A percentile compares a stretch with the other conserved stretches of the same genome.
Conservation (phyloP, 2,797 vertebrate species). For the Danio kyathit region DNA sequence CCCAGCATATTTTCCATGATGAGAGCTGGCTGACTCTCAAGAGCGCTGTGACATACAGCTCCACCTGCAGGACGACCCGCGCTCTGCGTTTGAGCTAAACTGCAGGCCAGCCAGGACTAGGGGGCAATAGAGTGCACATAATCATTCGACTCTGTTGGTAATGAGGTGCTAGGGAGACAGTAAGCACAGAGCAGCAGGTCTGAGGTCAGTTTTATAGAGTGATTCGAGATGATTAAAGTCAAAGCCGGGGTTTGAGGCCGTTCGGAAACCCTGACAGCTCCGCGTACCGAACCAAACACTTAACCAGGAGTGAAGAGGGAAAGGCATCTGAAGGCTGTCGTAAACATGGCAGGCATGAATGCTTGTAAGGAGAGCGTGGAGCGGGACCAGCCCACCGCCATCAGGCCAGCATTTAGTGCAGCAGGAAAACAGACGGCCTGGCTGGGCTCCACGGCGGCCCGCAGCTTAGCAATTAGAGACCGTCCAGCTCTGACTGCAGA, state of each 20-base stretch:
- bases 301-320: conserved; percentile 27
- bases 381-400: conserved; percentile 48
- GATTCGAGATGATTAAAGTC: conserved; percentile 37
- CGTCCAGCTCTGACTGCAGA: conserved; percentile 54
- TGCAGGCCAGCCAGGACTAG: conserved; percentile 38
- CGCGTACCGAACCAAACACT: conserved; percentile 35
- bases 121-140: conserved; percentile 30
- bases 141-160: conserved; percentile 34
- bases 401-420: conserved; percentile 54
- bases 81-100: background rate
- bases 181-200: conserved; percentile 38
- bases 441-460: conserved; percentile 59
- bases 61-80: conserved; percentile 55
- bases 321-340: conserved; percentile 43
- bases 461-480: conserved; percentile 59
- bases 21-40: conserved; percentile 41
- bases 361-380: conserved; percentile 44
- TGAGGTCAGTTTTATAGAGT: conserved; percentile 49
- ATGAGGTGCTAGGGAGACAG: conserved; percentile 44
- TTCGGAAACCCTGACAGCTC: conserved; percentile 26
- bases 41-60: conserved; percentile 24
- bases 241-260: conserved; percentile 34
- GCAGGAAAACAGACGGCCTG: conserved; percentile 63
- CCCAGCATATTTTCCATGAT: conserved; percentile 58
- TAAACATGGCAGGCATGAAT: conserved; percentile 49